Evolutionary conservation across 2,113 vertebrate species (phyloP), one percentile per base, ranked within the genome.

Genomic region (Empidonax traillii): DNA sequence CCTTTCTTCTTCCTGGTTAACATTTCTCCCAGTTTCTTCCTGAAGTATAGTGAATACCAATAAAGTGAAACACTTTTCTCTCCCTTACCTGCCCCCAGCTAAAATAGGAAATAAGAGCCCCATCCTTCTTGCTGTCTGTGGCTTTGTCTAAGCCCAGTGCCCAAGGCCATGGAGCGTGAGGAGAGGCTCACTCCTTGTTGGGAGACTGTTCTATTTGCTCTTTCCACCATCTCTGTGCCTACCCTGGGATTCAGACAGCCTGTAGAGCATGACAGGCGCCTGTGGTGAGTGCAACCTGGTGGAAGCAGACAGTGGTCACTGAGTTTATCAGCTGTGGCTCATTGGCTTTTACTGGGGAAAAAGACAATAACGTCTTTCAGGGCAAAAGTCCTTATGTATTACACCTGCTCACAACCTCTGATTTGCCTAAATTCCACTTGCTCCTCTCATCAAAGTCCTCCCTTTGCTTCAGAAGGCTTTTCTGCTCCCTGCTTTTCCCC

Each of bases 1-100:
- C 6, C 52, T 83, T 92, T 85, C 35, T 91, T 95, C 52, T 81
- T 88, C 52, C 56, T 68, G 23, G 41, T 77, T 94, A 77, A 56
- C 24, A 41, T 77, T 80, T 81, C 65, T 94, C 79, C 47, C 24
- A 44, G 30, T 62, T 24, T 41, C 30, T 65, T 92, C 69, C n/a
- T 67, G 24, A 72, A 41, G 24, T 81, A 16, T 14, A 41, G 68
- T 52, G 46, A 33, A 52, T 74, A 35, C 51, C 41, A 56, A 53
- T 14, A 35, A 87, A 87, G 72, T 63, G 39, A 81, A 74, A 67
- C 61, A 83, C 51, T 68, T 76, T 78, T 78, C 12, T 72, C n/a
- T 79, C 46, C 47, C 19, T 52, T 12, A 27, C 39, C 37, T 81
- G 74, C 61, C 68, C 18, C 46, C 11, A 79, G 67, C 23, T 91